These are phyloP conservation scores for Uria lomvia DNA, from an alignment of 2,113 vertebrate genomes.

Conservation along the genomic window DNA sequence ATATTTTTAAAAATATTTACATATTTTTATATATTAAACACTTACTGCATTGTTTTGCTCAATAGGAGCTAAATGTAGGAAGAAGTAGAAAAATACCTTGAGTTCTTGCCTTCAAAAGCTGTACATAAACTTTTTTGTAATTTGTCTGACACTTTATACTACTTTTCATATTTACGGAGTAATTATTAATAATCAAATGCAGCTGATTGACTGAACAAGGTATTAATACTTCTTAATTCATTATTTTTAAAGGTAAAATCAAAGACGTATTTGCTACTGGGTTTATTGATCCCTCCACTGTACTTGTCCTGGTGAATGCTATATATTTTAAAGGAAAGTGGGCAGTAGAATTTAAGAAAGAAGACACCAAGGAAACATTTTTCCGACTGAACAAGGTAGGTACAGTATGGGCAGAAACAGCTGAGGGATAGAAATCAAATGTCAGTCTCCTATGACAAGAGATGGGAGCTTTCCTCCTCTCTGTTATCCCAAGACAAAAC, in stretches of 20 bases:
- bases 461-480: not conserved
- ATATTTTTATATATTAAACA: not conserved
- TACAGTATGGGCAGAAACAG: not conserved
- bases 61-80: not conserved
- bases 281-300: constrained; percentile 72
- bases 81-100: not conserved
- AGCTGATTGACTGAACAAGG: not conserved
- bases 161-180: not conserved
- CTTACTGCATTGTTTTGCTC: not conserved
- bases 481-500: not conserved
- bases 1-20: not conserved
- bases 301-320: constrained; percentile 85
- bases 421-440: not conserved
- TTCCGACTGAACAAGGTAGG: constrained; percentile 83
- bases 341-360: constrained; percentile 76
- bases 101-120: not conserved
- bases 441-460: not conserved
- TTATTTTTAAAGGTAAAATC: constrained; percentile 82
- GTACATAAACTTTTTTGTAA: not conserved
- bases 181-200: not conserved
- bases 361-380: constrained; percentile 75
- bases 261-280: constrained; percentile 81
- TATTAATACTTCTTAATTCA: not conserved
- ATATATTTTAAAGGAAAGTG: constrained; percentile 93
- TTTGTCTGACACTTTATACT: not conserved